phyloP scores from a whole-genome alignment of 2,797 vertebrate genomes.

The Onychomys torridus region DNA sequence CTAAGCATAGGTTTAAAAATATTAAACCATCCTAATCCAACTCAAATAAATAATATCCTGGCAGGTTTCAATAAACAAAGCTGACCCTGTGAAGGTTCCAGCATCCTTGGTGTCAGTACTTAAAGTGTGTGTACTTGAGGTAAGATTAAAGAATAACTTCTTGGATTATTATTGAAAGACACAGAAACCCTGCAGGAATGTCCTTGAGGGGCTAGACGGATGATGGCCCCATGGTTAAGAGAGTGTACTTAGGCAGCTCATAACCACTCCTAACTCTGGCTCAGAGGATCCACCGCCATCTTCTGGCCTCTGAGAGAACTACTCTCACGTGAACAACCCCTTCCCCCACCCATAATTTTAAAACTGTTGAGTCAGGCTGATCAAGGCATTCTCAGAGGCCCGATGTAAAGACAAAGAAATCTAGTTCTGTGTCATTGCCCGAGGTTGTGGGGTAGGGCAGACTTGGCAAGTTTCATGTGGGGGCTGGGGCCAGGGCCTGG shows the following conservation, averaged over 20 bases:
- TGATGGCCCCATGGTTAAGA: neutral
- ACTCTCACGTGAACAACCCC: neutral
- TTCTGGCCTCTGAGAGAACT: neutral
- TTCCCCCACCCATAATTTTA: neutral
- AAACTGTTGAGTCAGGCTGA: neutral
- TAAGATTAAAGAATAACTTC: slow-evolving; percentile 60
- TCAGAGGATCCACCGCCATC: neutral
- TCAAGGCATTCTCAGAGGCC: neutral
- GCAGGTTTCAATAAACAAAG: neutral
- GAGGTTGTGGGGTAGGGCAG: neutral
- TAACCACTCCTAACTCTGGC: no score
- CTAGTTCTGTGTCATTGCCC: neutral
- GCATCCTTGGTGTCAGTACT: neutral
- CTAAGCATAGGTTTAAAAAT: neutral
- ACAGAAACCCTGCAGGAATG: neutral
- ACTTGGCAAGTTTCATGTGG: neutral
- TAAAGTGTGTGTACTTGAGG: slow-evolving; percentile 27
- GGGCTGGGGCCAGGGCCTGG: no score
- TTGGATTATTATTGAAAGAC: neutral
- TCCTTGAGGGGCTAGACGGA: neutral
- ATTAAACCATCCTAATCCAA: neutral
- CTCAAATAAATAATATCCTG: neutral
- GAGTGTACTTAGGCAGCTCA: neutral
- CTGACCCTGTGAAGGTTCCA: neutral
- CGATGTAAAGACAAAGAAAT: neutral